Evolutionary conservation across 2,888 invertebrate genomes (phyloP).

Genomic region (Torymus aiolomorphi): DNA sequence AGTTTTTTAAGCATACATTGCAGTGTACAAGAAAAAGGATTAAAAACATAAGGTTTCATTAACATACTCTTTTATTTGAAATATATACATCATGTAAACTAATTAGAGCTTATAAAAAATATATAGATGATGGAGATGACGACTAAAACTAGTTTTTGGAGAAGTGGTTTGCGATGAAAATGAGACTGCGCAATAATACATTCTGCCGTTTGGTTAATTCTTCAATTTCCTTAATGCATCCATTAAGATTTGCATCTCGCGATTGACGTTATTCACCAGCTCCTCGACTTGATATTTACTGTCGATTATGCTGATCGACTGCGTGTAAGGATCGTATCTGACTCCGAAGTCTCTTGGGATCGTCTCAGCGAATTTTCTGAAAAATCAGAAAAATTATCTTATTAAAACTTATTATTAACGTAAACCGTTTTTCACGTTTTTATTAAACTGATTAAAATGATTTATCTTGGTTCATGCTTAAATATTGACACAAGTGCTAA

Average conservation of each 20-base stretch:
- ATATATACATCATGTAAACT: too few species aligned
- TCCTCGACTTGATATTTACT: constrained; percentile 92
- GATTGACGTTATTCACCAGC: constrained; percentile 86
- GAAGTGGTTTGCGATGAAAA: constrained; percentile 1
- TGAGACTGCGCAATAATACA: constrained; percentile 1
- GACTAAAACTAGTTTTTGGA: constrained; percentile 31
- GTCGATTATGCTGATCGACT: constrained; percentile 94
- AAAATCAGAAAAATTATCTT: background rate
- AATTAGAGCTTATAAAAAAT: too few species aligned
- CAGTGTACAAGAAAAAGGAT: too few species aligned
- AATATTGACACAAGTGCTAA: too few species aligned
- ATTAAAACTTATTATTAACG: too few species aligned
- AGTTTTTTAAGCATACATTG: too few species aligned
- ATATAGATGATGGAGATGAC: too few species aligned
- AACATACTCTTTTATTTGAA: too few species aligned
- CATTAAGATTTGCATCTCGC: constrained; percentile 87
- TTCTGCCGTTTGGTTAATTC: constrained; percentile 59
- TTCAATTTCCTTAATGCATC: constrained; percentile 86
- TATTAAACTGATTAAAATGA: too few species aligned
- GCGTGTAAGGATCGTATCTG: constrained; percentile 96
- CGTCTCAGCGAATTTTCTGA: constrained; percentile 91
- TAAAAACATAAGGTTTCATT: too few species aligned
- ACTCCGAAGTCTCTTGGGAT: constrained; percentile 96
- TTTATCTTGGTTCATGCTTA: too few species aligned
- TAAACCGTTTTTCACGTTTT: too few species aligned